Percentiles rank a stretch among this genome's conserved stretches.
Evolutionary conservation across 2,888 invertebrate genomes (phyloP).

Genomic region (Stictocephala bisonia): DNA sequence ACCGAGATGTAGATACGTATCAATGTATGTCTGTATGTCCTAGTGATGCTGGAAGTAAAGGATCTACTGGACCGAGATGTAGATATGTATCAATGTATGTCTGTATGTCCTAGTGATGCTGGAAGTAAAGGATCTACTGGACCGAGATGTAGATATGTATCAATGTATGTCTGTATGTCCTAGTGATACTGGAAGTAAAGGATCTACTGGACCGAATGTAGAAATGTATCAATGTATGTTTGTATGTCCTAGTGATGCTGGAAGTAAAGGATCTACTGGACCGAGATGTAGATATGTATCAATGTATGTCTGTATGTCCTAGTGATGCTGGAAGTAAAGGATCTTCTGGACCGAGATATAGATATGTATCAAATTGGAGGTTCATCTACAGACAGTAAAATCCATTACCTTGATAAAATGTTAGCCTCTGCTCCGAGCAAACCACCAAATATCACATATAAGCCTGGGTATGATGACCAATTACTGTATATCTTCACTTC

Average conservation of each 20-base stretch:
- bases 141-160: too few relatives aligned
- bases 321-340: slow-evolving; percentile 13
- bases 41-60: too few relatives aligned
- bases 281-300: not conserved
- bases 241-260: slow-evolving; percentile 1
- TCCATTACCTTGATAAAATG: slow-evolving; percentile 49
- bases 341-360: not conserved
- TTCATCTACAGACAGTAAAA: slow-evolving; percentile 14
- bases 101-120: too few relatives aligned
- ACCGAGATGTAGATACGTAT: too few relatives aligned
- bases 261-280: slow-evolving; percentile 4
- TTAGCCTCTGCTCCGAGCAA: slow-evolving; percentile 57
- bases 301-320: not conserved
- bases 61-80: too few relatives aligned
- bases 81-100: too few relatives aligned
- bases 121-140: too few relatives aligned
- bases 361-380: slow-evolving; percentile 32
- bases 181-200: not conserved
- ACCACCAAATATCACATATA: slow-evolving; percentile 61
- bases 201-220: too few relatives aligned
- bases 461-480: slow-evolving; percentile 65
- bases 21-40: too few relatives aligned
- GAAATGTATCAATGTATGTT: not conserved
- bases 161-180: too few relatives aligned
- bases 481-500: slow-evolving; percentile 77